phyloP scores from a whole-genome alignment of 2,888 invertebrate species.

The Odontocerum albicorne region DNA sequence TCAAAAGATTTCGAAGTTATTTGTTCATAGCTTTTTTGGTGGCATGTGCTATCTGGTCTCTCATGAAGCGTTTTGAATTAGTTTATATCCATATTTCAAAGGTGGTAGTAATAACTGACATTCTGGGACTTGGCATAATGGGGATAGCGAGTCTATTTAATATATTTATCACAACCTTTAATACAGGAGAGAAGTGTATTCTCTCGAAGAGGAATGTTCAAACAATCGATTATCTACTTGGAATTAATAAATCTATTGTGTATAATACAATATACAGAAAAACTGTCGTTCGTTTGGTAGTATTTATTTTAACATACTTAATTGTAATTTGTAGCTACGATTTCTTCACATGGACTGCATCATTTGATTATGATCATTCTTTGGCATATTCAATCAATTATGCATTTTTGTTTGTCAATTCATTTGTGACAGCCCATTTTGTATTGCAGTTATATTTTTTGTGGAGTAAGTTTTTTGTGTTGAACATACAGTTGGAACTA shows the following conservation, averaged over 20 bases:
- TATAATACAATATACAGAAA: conserved; percentile 2
- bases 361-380: conserved; percentile 4
- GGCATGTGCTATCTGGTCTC: neutral
- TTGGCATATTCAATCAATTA: conserved; percentile 12
- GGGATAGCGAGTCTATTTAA: conserved; percentile 5
- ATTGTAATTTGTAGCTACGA: neutral
- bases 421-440: conserved; percentile 9
- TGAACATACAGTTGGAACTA: conserved; percentile 11
- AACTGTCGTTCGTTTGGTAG: neutral
- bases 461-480: conserved; percentile 16
- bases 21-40: conserved; percentile 1
- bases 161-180: neutral
- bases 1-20: neutral
- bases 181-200: neutral
- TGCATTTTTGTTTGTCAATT: conserved; percentile 5
- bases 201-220: neutral
- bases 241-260: conserved; percentile 1
- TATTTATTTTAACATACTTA: neutral
- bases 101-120: conserved; percentile 2
- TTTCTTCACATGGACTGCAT: conserved; percentile 10
- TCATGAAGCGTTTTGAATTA: neutral
- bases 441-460: conserved; percentile 4
- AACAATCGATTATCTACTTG: conserved; percentile 14
- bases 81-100: conserved; percentile 3
- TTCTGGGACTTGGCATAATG: neutral